Evolutionary conservation across 2,888 invertebrate genomes (phyloP).

Genomic region (Synanthedon formicaeformis): DNA sequence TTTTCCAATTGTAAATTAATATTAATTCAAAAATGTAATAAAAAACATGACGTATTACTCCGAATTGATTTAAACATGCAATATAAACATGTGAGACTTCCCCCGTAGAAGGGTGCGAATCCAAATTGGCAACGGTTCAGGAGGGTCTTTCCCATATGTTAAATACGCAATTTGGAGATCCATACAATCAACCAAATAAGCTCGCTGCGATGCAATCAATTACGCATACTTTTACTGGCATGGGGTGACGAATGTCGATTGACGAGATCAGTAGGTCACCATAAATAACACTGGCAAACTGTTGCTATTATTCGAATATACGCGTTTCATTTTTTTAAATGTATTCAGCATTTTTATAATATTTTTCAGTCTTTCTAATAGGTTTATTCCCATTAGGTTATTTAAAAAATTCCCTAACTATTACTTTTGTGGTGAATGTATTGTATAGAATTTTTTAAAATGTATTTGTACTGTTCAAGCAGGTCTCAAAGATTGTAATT

Average conservation of each 20-base stretch:
- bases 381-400: too few relatives aligned
- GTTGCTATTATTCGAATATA: too few relatives aligned
- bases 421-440: too few relatives aligned
- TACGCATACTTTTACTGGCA: slow-evolving; percentile 45
- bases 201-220: slow-evolving; percentile 61
- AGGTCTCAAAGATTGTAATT: too few relatives aligned
- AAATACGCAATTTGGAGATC: slow-evolving; percentile 62
- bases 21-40: too few relatives aligned
- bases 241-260: neutral
- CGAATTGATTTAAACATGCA: slow-evolving; percentile 19
- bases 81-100: slow-evolving; percentile 38
- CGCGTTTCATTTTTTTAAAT: too few relatives aligned
- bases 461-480: too few relatives aligned
- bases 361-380: too few relatives aligned
- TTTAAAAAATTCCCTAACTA: too few relatives aligned
- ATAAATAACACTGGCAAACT: neutral
- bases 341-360: too few relatives aligned
- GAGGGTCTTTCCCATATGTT: slow-evolving; percentile 62
- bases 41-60: neutral
- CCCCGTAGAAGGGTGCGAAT: slow-evolving; percentile 23
- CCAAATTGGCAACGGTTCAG: slow-evolving; percentile 61
- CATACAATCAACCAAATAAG: slow-evolving; percentile 65
- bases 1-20: too few relatives aligned
- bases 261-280: slow-evolving; percentile 43
- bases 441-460: too few relatives aligned